Conservation (phyloP, 92 coral and sea anemone genomes). For the Zoanthus sociatus region DNA sequence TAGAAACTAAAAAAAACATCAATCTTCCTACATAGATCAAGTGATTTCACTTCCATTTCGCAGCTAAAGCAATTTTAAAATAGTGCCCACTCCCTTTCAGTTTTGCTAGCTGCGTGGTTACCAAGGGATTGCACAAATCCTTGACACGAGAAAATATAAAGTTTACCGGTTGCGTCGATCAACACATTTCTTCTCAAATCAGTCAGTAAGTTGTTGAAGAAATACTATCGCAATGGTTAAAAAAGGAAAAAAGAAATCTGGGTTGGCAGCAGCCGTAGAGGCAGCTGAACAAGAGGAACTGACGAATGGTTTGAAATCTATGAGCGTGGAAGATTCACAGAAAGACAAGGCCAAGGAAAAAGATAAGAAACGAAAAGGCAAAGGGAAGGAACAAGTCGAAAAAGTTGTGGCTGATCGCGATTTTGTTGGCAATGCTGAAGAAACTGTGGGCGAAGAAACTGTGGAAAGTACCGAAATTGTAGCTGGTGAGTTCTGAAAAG, state of each 20-base stretch:
- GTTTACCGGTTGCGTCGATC: background rate
- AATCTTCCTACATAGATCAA: too few relatives aligned
- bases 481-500: conserved; percentile 61
- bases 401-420: conserved; percentile 39
- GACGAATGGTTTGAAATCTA: conserved; percentile 58
- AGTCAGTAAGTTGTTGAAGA: background rate
- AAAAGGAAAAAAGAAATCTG: conserved; percentile 80
- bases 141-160: conserved; percentile 4
- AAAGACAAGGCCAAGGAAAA: conserved; percentile 14
- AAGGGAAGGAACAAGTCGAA: conserved; percentile 35
- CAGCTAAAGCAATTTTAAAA: too few relatives aligned
- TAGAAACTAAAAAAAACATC: too few relatives aligned
- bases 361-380: conserved; percentile 36
- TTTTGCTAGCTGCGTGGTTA: background rate
- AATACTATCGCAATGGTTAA: conserved; percentile 31
- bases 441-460: conserved; percentile 42
- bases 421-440: conserved; percentile 46
- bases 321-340: conserved; percentile 33
- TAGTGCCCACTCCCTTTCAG: too few relatives aligned
- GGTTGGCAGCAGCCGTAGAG: conserved; percentile 96
- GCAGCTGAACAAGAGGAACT: conserved; percentile 88
- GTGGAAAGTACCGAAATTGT: conserved; percentile 40
- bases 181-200: background rate
- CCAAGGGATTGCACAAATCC: conserved; percentile 33
- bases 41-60: too few relatives aligned